Base-by-base conservation (phyloP, 1,140 invertebrate genomes). In the Ostrea edulis region DNA sequence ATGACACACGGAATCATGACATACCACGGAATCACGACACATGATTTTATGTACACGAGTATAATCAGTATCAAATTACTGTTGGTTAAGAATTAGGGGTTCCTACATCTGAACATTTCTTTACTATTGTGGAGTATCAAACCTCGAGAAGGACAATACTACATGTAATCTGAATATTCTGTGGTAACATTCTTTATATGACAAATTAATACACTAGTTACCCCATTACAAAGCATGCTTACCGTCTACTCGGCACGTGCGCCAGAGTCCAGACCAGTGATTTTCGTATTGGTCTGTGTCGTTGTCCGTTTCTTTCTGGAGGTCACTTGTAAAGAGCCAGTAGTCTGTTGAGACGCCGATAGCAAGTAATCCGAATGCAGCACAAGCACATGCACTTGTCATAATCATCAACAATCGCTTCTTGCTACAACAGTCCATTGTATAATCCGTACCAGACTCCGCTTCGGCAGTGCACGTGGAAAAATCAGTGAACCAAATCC, bases 301-400 rank as follows among this genome's bases (percentile, higher is more conserved):
- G 52, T 90, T 92, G 22, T 86, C 84, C 22, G 85, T 86, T 65
- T 92, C 91, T 44, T 89, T 89, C 35, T 90, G 88, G 86, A 89
- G 89, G 88, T 94, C 94, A 77, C 85, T 92, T 9, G 93, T 93
- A 88, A 92, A 94, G 8, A 95, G 91, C 94, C 94, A 95, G 89
- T 94, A 94, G 88, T 95, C 94, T 29, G 94, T 95, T 77, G 93
- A 91, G 14, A 95, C 93, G 29, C 93, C 93, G 22, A 95, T 95
- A 71, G 93, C 93, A 20, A 95, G 93, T 83, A 94, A 91, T 65
- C 93, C 94, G 85, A 95, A 95, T 17, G 94, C 94, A 20, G 94
- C 93, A 90, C 93, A 93, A 22, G 94, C 93, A 91, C 94, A 94
- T 25, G 92, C 91, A 91, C 94, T 94, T 53, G 94, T 95, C 93